Percentiles rank a stretch among this genome's conserved stretches.
Conservation (phyloP, 2,888 invertebrate genomes). For the Mythimna ferrago region DNA sequence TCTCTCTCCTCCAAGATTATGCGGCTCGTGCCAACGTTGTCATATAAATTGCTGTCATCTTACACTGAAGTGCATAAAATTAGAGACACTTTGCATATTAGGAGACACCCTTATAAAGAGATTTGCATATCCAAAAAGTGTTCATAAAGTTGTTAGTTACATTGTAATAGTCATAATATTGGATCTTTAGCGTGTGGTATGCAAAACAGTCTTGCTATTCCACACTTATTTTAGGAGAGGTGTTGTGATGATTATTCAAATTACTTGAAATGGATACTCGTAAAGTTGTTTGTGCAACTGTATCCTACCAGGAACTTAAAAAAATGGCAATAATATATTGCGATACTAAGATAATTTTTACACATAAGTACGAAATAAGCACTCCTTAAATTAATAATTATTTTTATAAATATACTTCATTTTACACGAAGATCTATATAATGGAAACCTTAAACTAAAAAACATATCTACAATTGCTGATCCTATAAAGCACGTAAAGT, state of each 20-base stretch:
- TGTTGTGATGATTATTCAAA: conserved; percentile 17
- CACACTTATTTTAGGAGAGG: conserved; percentile 17
- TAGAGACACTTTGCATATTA: conserved; percentile 68
- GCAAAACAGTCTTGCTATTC: conserved; percentile 34
- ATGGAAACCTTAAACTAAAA: too few species aligned
- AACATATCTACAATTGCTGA: too few species aligned
- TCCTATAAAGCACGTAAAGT: too few species aligned
- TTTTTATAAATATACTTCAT: too few species aligned
- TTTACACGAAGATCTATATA: too few species aligned
- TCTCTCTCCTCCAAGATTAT: conserved; percentile 36
- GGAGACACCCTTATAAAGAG: conserved; percentile 45
- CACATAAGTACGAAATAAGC: too few species aligned
- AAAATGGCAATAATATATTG: background rate
- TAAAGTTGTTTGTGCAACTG: background rate
- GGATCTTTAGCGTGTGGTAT: conserved; percentile 52
- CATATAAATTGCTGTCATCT: conserved; percentile 60
- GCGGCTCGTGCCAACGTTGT: conserved; percentile 45
- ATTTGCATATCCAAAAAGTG: conserved; percentile 62
- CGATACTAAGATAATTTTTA: too few species aligned
- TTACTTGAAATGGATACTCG: conserved; percentile 19
- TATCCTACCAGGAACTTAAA: background rate
- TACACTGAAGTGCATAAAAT: conserved; percentile 66
- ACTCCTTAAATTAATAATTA: too few species aligned
- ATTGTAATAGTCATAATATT: conserved; percentile 43
- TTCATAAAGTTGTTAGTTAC: conserved; percentile 14